Evolutionary conservation across 1,140 invertebrate genomes (phyloP).

Genomic region (Bombus impatiens): DNA sequence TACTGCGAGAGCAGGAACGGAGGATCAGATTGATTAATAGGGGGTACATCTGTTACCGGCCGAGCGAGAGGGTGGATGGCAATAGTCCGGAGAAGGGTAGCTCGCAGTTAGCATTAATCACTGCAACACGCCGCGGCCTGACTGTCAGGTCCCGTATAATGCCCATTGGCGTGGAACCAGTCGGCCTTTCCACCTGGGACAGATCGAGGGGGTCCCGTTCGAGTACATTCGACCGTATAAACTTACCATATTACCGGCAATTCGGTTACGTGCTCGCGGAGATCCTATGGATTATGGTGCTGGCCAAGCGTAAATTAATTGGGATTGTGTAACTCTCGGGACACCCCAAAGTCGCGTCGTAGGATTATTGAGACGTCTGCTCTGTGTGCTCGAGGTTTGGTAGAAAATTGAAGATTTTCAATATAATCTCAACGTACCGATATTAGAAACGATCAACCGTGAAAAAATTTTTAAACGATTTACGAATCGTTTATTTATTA

Average conservation of each 20-base stretch:
- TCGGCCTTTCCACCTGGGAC: conserved; percentile 66
- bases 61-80: conserved; percentile 76
- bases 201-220: conserved; percentile 57
- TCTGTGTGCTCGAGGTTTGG: background rate
- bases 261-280: conserved; percentile 46
- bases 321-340: conserved; percentile 9
- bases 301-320: conserved; percentile 48
- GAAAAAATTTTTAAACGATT: too few relatives aligned
- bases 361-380: background rate
- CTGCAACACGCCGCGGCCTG: conserved; percentile 77
- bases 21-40: conserved; percentile 81
- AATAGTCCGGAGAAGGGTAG: conserved; percentile 77
- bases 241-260: conserved; percentile 59
- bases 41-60: conserved; percentile 80
- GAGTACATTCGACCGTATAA: conserved; percentile 65
- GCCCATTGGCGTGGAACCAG: conserved; percentile 71
- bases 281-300: conserved; percentile 45
- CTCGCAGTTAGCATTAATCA: conserved; percentile 81
- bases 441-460: too few relatives aligned
- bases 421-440: too few relatives aligned
- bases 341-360: background rate
- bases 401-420: background rate
- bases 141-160: conserved; percentile 77
- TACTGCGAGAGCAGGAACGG: conserved; percentile 70
- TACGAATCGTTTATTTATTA: background rate